A percentile compares a stretch with the other conserved stretches of the same genome.
Evolutionary conservation across 1,140 invertebrate genomes (phyloP).

Genomic region (Lordiphosa collinella): DNA sequence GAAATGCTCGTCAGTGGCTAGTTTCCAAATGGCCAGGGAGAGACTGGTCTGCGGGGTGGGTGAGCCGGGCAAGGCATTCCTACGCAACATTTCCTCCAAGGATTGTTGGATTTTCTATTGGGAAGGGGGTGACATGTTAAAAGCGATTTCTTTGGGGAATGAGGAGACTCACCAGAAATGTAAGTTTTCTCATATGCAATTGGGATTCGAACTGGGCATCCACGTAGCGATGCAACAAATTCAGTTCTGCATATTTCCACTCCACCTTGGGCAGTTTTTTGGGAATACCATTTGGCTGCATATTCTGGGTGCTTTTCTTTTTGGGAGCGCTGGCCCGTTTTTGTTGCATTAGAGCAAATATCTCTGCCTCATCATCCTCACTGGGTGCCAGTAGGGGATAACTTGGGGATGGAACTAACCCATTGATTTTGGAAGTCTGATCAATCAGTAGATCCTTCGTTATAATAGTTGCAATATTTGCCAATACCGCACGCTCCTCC

Average conservation of each 20-base stretch:
- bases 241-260: slow-evolving; percentile 52
- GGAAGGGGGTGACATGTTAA: not conserved
- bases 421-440: slow-evolving; percentile 20
- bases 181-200: slow-evolving; percentile 67
- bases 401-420: not conserved
- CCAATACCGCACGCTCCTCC: slow-evolving; percentile 69
- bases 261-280: slow-evolving; percentile 31
- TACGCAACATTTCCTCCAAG: slow-evolving; percentile 24
- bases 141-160: not conserved
- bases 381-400: slow-evolving; percentile 36
- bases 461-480: slow-evolving; percentile 76
- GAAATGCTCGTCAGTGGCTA: slow-evolving; percentile 74
- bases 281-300: not conserved
- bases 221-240: slow-evolving; percentile 64
- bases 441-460: slow-evolving; percentile 71
- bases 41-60: slow-evolving; percentile 56
- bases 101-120: slow-evolving; percentile 52
- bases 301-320: slow-evolving; percentile 19
- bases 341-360: slow-evolving; percentile 58
- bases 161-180: slow-evolving; percentile 51
- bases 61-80: slow-evolving; percentile 30
- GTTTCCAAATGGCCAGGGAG: slow-evolving; percentile 68
- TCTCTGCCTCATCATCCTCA: slow-evolving; percentile 63
- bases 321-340: slow-evolving; percentile 28
- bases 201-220: slow-evolving; percentile 62